Base-by-base conservation (phyloP, 2,797 vertebrate species). In the Tympanoctomys barrerae region DNA sequence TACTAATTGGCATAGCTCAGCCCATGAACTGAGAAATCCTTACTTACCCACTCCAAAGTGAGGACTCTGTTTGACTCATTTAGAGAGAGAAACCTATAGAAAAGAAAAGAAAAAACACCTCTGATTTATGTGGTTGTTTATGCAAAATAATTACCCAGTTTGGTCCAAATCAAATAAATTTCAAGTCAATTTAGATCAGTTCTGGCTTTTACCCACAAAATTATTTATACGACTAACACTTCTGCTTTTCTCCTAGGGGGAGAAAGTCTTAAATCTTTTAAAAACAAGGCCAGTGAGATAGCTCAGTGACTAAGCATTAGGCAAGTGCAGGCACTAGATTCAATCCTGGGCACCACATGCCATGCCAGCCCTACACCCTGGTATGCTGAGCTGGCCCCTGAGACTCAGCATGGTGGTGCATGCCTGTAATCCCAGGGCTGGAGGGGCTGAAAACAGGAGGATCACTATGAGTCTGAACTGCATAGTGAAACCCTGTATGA, bases 141-240 rank as follows among this genome's bases (percentile, higher is more conserved):
- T 31, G 39, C 61, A 92, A 70, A 81, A 36, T 78, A 68, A 26
- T 64, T 87, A 39, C 64, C 78, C 46, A 36, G 11, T 91, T 93
- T 68, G 54, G 22, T 85, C 61, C 59, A 91, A 92, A 91, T 81
- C 39, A 46, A 61, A 49, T 96, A 96, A 90, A 85, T 94, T 96
- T 77, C 89, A 94, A 71, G 88, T 66, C 83, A 12, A 96, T 86
- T 39, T 73, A 86, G 84, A 96, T 89, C 21, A 61, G 16, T 88
- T 97, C 79, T 66, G 66, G 4, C 71, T 96, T 95, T 90, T 88
- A 94, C 90, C 82, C 94, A 81, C 71, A 90, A 16, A 86, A 93
- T 85, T 95, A 94, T 85, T 73, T 93, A 78, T 28, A 22, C 62
- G 80, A 83, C 13, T 75, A 81, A 96, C 14, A 83, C n/a, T 85